A percentile compares a stretch with the other conserved stretches of the same genome.
Evolutionary conservation across 2,113 vertebrate genomes (phyloP).

Genomic region (Semnornis frantzii): DNA sequence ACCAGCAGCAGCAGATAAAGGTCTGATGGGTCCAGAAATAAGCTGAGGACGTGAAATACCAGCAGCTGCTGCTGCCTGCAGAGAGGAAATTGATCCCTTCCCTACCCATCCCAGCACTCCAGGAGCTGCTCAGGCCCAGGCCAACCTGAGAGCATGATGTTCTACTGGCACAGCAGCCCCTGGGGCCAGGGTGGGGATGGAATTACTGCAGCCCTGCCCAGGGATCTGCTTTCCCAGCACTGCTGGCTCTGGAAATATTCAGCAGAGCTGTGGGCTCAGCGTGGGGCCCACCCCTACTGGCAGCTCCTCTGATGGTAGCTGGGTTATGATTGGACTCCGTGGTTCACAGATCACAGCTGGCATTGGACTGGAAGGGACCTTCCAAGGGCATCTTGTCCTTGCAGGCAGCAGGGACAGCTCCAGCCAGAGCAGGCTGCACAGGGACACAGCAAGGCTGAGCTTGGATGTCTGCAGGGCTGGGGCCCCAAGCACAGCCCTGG

Average conservation of each 20-base stretch:
- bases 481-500: no score
- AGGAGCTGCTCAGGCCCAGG: background rate
- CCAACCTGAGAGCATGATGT: background rate
- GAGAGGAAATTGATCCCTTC: background rate
- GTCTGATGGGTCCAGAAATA: background rate
- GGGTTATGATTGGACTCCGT: no score
- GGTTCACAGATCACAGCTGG: no score
- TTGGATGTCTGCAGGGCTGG: no score
- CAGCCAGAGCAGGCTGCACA: no score
- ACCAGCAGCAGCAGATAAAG: background rate
- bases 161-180: background rate
- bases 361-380: no score
- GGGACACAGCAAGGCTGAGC: no score
- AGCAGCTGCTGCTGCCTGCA: background rate
- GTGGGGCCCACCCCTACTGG: fast-evolving
- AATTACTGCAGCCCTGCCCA: background rate
- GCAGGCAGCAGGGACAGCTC: no score
- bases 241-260: background rate
- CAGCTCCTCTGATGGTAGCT: background rate
- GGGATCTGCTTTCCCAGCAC: background rate
- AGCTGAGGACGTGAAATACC: background rate
- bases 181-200: fast-evolving
- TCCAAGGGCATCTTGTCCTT: no score
- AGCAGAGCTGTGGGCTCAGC: background rate
- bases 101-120: background rate